Evolutionary conservation across 2,888 invertebrate genomes (phyloP), one percentile per base, ranked within the genome.

Genomic region (Eurois occulta): DNA sequence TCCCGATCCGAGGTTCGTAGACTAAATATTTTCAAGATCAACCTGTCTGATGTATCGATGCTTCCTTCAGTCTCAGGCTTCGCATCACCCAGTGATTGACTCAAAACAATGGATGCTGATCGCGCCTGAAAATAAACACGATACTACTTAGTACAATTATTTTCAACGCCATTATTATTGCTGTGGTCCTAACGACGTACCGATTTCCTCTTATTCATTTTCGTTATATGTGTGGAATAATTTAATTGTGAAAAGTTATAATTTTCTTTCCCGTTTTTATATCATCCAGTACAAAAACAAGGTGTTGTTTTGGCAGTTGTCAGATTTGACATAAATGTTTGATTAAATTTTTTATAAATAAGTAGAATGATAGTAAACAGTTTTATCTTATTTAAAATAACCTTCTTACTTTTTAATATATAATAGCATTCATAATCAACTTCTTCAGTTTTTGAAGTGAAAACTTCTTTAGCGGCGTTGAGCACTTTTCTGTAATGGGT

Each of bases 1-100:
- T 91, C 90, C n/a, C 91, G 91, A 28, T 94, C 93, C 4, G 92
- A 80, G 7, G 93, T 48, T 48, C 90, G 90, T 1, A 96, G 89
- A 60, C 91, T 91, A 55, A 91, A 70, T 10, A 96, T 87, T 80
- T 93, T 92, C 2, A 96, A 86, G 1, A 70, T 79, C 1, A 96
- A 79, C 0, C 62, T 69, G 55, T 84, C 84, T 8, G 28, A n/a
- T 35, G 82, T 35, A 28, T 62, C 62, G 35, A 85, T 11, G 72
- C 1, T 32, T 3, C 60, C 18, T 16, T 78, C 48, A 2, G 2
- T 10, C 7, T 81, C 74, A 3, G 52, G 41, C 10, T 38, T 60
- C 8, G 18, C 35, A 0, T 70, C 72, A 3, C 32, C 48, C 28
- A 52, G 73, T 16, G 11, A 0, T 28, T 52, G n/a, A 24, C 0